Percentiles rank a stretch among this genome's conserved stretches.
These are phyloP conservation scores for Tenrec ecaudatus DNA, from an alignment of 2,113 vertebrate species.

Conservation along the genomic window DNA sequence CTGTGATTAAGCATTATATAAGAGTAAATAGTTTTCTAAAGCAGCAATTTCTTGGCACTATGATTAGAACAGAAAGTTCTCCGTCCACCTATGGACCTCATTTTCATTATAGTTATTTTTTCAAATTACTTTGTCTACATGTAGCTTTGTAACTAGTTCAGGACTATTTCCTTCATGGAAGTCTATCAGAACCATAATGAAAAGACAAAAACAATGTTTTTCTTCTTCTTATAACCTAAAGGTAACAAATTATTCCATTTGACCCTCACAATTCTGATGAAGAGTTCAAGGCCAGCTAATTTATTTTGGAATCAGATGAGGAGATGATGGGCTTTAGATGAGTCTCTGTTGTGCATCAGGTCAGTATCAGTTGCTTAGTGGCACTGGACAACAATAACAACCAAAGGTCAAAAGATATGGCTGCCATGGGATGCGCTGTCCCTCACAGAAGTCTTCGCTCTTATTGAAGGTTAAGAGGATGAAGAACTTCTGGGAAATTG, in stretches of 20 bases:
- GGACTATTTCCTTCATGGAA: background rate
- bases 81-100: background rate
- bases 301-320: background rate
- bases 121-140: background rate
- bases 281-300: background rate
- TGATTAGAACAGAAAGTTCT: background rate
- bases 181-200: background rate
- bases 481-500: background rate
- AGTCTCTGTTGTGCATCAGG: background rate
- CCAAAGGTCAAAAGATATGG: background rate
- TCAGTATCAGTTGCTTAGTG: no score
- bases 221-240: background rate
- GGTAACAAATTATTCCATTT: background rate
- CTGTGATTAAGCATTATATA: background rate
- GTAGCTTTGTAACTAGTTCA: background rate
- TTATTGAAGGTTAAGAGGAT: background rate
- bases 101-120: background rate
- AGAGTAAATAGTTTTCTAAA: conserved; percentile 4
- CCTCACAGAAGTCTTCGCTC: background rate
- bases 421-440: background rate
- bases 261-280: background rate
- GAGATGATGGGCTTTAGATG: background rate
- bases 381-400: no score
- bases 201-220: background rate
- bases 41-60: background rate